Percentiles rank a stretch among this genome's conserved stretches.
Evolutionary conservation across 2,113 vertebrate species (phyloP).

Genomic region (Bujurquina vittata): DNA sequence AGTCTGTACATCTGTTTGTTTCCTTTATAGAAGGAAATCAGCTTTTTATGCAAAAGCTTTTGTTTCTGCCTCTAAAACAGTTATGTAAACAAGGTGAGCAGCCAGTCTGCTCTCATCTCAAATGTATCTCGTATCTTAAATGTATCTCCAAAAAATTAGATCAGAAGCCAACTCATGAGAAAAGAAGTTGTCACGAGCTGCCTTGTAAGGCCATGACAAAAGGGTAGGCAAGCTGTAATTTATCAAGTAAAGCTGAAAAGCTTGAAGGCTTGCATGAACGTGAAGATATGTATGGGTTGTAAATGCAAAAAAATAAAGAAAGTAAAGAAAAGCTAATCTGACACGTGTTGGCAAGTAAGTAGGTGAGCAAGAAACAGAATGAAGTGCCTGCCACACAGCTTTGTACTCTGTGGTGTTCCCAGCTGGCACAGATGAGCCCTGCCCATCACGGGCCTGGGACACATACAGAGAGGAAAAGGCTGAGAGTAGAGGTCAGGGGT

Average conservation of each 20-base stretch:
- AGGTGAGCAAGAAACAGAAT: background rate
- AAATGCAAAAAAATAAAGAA: too few relatives aligned
- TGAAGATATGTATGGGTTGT: too few relatives aligned
- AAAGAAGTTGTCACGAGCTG: background rate
- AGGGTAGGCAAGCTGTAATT: too few relatives aligned
- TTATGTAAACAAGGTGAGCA: slow-evolving; percentile 16
- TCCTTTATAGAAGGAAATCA: background rate
- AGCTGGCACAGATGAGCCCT: background rate
- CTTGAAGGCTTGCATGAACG: too few relatives aligned
- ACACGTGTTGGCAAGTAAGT: background rate
- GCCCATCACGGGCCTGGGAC: background rate
- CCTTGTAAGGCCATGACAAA: background rate
- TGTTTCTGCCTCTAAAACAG: background rate
- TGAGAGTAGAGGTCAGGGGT: background rate
- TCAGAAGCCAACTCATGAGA: background rate
- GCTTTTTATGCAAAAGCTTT: background rate
- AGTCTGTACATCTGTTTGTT: background rate
- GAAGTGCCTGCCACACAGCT: background rate
- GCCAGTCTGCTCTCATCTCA: background rate
- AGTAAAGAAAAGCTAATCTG: too few relatives aligned
- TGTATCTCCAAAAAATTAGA: background rate
- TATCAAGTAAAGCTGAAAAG: too few relatives aligned
- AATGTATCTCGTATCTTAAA: slow-evolving; percentile 8
- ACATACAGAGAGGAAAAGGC: background rate
- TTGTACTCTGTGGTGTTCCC: background rate